Percentiles rank a stretch among this genome's conserved stretches.
These are phyloP conservation scores for Chloroceryle amazona DNA, from an alignment of 2,797 vertebrate species.

Conservation along the genomic window DNA sequence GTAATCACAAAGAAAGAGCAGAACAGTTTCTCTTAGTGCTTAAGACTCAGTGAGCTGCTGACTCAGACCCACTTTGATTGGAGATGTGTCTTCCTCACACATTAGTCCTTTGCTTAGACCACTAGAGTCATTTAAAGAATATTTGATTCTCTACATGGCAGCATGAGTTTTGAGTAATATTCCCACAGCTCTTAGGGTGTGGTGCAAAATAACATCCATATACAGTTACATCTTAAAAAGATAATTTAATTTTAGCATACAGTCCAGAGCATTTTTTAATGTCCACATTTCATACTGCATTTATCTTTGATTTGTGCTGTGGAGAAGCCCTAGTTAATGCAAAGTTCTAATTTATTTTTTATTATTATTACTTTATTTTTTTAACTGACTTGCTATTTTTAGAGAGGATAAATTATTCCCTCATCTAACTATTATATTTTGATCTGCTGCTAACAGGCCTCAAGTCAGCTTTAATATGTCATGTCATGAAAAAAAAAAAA, in stretches of 20 bases:
- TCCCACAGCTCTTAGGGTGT: not conserved
- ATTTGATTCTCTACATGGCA: not conserved
- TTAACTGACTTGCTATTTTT: constrained; percentile 3
- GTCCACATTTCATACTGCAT: not conserved
- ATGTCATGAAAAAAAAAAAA: constrained; percentile 21
- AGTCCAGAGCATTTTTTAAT: constrained; percentile 1
- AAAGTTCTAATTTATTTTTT: not conserved
- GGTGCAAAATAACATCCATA: constrained; percentile 12
- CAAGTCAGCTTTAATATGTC: constrained; percentile 8
- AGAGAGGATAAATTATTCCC: constrained; percentile 9
- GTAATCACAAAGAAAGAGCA: not conserved
- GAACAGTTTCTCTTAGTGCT: not conserved
- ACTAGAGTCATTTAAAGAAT: not conserved
- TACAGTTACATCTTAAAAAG: not conserved
- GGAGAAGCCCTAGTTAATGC: not conserved
- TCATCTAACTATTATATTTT: constrained; percentile 28
- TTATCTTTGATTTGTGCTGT: not conserved
- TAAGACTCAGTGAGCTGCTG: constrained; percentile 10
- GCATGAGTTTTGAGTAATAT: constrained; percentile 5
- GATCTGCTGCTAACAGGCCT: constrained; percentile 11
- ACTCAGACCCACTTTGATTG: constrained; percentile 16
- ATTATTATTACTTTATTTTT: not conserved
- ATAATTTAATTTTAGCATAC: constrained; percentile 33
- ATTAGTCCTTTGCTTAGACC: constrained; percentile 16
- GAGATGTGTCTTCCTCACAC: not conserved